Conservation (phyloP, 2,888 invertebrate genomes). For the Eupithecia dodoneata region DNA sequence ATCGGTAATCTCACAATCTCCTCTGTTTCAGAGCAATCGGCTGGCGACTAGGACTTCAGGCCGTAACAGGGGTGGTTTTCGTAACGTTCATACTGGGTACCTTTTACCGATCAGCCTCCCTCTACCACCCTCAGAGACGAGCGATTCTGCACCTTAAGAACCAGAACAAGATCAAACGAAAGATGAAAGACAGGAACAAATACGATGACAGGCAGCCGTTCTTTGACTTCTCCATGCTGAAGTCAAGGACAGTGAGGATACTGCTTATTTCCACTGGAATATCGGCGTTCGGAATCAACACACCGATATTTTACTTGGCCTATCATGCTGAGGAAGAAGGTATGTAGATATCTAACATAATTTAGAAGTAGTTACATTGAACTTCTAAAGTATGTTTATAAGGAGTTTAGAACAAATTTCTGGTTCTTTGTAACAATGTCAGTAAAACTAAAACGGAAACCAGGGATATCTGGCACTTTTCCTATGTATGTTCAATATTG, state of each 20-base stretch:
- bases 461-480: not conserved
- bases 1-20: not conserved
- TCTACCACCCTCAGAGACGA: conserved; percentile 94
- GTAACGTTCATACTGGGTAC: conserved; percentile 93
- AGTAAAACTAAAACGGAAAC: not conserved
- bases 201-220: conserved; percentile 92
- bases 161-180: conserved; percentile 88
- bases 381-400: not conserved
- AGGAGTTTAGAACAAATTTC: not conserved
- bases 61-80: conserved; percentile 93
- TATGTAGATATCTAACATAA: conserved; percentile 31
- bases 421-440: not conserved
- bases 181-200: conserved; percentile 91
- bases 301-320: conserved; percentile 92
- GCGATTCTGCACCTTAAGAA: conserved; percentile 95
- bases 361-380: no score
- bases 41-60: conserved; percentile 93
- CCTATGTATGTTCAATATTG: not conserved
- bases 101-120: conserved; percentile 93
- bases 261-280: conserved; percentile 91
- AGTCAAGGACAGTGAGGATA: conserved; percentile 93
- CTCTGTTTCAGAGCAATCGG: conserved; percentile 87
- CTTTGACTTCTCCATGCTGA: conserved; percentile 93
- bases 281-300: conserved; percentile 92
- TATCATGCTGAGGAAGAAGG: conserved; percentile 92